Conservation (phyloP, 2,888 invertebrate species). For the Melanargia galathea region DNA sequence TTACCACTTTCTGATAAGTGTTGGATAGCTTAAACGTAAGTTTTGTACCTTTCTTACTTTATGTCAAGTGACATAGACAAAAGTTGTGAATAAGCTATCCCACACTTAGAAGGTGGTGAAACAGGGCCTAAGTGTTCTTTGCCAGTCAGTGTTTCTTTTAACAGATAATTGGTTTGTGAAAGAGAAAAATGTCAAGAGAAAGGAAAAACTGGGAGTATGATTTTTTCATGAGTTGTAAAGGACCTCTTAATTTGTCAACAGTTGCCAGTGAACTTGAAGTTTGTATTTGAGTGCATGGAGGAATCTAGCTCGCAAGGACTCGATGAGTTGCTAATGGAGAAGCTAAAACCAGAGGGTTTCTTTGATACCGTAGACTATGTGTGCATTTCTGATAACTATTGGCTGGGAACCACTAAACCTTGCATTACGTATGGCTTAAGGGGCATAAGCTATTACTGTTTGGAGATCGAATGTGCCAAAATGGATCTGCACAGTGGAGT, state of each 20-base stretch:
- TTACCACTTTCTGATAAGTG: too few species aligned
- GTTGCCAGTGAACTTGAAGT: slow-evolving; percentile 90
- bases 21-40: too few species aligned
- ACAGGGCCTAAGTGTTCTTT: too few species aligned
- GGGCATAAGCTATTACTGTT: slow-evolving; percentile 94
- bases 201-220: not conserved
- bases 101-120: too few species aligned
- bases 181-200: not conserved
- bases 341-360: slow-evolving; percentile 85
- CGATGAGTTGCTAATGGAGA: slow-evolving; percentile 87
- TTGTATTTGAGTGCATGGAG: slow-evolving; percentile 99
- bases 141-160: too few species aligned
- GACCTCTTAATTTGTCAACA: slow-evolving; percentile 44
- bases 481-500: slow-evolving; percentile 98
- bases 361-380: slow-evolving; percentile 94
- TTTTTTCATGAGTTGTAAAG: not conserved
- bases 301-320: slow-evolving; percentile 98
- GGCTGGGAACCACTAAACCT: slow-evolving; percentile 98
- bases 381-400: slow-evolving; percentile 99
- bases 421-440: slow-evolving; percentile 98
- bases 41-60: too few species aligned
- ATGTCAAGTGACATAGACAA: too few species aligned
- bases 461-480: slow-evolving; percentile 93
- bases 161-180: too few species aligned
- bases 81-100: too few species aligned